Conservation (phyloP, 2,113 vertebrate species). For the Hyperopisus bebe region DNA sequence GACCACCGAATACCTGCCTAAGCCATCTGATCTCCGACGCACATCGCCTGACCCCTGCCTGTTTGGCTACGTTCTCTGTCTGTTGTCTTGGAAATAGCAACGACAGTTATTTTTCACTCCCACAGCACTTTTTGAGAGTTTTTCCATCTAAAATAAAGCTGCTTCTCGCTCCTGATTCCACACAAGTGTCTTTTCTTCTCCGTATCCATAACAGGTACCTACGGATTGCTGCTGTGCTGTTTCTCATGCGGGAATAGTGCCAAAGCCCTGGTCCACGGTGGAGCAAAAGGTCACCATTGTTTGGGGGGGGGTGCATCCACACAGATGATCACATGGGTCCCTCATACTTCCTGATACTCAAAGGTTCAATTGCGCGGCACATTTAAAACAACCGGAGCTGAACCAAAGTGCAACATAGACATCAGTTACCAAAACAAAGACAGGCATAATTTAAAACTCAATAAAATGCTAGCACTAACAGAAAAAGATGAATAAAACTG, state of each 20-base stretch:
- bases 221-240: not conserved
- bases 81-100: no score
- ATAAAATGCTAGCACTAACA: not conserved
- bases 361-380: not conserved
- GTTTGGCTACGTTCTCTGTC: no score
- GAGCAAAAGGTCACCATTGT: not conserved
- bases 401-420: not conserved
- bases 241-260: not conserved
- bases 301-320: not conserved
- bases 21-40: no score
- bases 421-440: not conserved
- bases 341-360: not conserved
- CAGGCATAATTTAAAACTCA: not conserved
- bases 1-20: no score
- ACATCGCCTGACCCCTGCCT: no score
- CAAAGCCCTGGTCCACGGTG: not conserved
- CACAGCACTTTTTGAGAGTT: no score
- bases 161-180: no score
- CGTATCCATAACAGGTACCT: not conserved
- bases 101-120: no score
- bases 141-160: no score
- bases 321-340: not conserved
- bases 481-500: not conserved
- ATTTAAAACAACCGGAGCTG: not conserved
- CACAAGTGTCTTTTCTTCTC: no score